A percentile compares a stretch with the other conserved stretches of the same genome.
phyloP scores from a whole-genome alignment of 2,888 invertebrate genomes.

The Acanthosepion pharaonis region DNA sequence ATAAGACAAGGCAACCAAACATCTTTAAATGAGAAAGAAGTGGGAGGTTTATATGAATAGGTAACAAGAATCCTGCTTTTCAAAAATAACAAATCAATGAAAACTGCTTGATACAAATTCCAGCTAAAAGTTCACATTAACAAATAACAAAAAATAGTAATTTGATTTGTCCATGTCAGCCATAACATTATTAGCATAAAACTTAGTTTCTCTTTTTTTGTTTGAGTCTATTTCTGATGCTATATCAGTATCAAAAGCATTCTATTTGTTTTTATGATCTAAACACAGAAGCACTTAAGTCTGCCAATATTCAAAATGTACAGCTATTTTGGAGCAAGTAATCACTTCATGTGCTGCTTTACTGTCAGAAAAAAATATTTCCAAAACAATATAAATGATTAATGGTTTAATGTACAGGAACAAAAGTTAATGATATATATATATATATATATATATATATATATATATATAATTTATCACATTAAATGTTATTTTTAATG shows the following conservation, averaged over 20 bases:
- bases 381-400: neutral
- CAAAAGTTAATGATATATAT: neutral
- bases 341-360: neutral
- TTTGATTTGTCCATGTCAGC: neutral
- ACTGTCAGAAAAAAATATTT: neutral
- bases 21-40: neutral
- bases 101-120: neutral
- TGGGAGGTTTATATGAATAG: neutral
- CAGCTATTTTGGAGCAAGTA: neutral
- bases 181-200: neutral
- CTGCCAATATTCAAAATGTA: neutral
- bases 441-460: too few species aligned
- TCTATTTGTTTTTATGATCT: neutral
- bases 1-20: neutral
- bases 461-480: too few species aligned
- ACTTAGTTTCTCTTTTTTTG: neutral
- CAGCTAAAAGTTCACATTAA: neutral
- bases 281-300: neutral
- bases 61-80: neutral
- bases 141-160: neutral
- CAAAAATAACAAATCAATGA: neutral
- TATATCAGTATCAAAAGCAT: neutral
- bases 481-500: too few species aligned
- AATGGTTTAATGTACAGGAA: neutral
- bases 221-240: neutral